Evolutionary conservation across 2,888 invertebrate genomes (phyloP).

Genomic region (Cosmia trapezina): DNA sequence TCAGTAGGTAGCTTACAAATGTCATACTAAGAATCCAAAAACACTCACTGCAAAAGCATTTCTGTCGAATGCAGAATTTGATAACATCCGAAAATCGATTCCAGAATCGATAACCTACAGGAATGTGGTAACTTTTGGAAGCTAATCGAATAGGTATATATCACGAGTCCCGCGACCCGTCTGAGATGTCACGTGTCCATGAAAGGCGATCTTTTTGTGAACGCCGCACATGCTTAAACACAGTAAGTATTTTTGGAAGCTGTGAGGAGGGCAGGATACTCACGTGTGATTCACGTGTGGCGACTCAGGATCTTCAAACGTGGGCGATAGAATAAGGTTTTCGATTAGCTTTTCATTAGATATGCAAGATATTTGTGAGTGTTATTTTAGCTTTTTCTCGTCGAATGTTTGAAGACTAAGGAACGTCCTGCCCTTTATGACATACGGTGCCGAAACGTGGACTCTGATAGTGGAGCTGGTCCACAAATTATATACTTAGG

Average conservation of each 20-base stretch:
- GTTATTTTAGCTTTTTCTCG: background rate
- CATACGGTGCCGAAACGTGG: background rate
- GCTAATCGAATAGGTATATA: no score
- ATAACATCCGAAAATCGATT: constrained; percentile 48
- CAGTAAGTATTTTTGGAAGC: constrained; percentile 18
- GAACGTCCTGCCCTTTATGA: background rate
- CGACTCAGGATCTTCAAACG: constrained; percentile 11
- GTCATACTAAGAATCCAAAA: constrained; percentile 8
- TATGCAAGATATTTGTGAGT: background rate
- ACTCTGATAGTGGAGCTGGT: background rate
- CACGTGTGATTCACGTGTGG: constrained; percentile 25
- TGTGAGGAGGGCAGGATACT: constrained; percentile 41
- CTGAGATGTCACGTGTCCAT: constrained; percentile 33
- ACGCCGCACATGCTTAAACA: background rate
- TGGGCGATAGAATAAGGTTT: background rate
- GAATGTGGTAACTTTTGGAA: constrained; percentile 35
- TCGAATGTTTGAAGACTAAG: background rate
- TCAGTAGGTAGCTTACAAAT: background rate
- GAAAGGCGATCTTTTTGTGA: constrained; percentile 8
- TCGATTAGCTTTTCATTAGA: background rate
- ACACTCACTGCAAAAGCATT: constrained; percentile 3
- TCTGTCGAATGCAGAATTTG: background rate
- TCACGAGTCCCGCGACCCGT: constrained; percentile 30
- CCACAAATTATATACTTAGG: background rate
- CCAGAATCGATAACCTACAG: constrained; percentile 47